Evolutionary conservation across 2,888 invertebrate genomes (phyloP), one percentile per base, ranked within the genome.

Genomic region (Sarcophaga caerulescens): DNA sequence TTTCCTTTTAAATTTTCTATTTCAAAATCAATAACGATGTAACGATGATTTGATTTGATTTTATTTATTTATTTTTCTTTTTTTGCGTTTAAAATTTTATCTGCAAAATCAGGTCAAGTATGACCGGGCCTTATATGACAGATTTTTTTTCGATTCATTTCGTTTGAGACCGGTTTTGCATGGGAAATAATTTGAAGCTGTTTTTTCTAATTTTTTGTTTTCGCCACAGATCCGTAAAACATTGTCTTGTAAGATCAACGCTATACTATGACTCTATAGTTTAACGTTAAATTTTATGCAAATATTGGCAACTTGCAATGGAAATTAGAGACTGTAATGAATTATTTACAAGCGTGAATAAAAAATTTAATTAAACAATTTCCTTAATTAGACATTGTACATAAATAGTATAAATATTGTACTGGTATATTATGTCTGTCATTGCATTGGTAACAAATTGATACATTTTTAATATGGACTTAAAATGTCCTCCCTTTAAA

Each of bases 81-180:
- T n/a, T 65, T 12, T 35, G 4, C 17, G 17, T 52, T 12, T 17
- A 11, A 59, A 60, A 74, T 14, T 52, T 52, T 25, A 75, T 79
- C 52, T 71, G 4, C 44, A 25, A 19, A 66, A 80, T 57, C 17
- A 66, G 66, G 71, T 66, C 66, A 80, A 79, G 63, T 65, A 65
- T 44, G 21, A 44, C 63, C 44, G 47, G 47, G 79, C 35, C 44
- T 17, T 78, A 44, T 70, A 78, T 63, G 62, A 52, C 17, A 52
- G 21, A 62, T 52, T 14, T 17, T 52, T 52, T 14, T 52, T 12
- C 17, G 52, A 14, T 52, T 52, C 10, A 14, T 8, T 63, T 35
- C 35, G 12, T 62, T 78, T 23, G 45, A 62, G 59, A 69, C 77
- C 14, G 60, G 70, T 78, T 78, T 78, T 47, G 60, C 78, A 78